These are phyloP conservation scores for Leptoclinus maculatus DNA, from an alignment of 2,797 vertebrate genomes.

Conservation along the genomic window DNA sequence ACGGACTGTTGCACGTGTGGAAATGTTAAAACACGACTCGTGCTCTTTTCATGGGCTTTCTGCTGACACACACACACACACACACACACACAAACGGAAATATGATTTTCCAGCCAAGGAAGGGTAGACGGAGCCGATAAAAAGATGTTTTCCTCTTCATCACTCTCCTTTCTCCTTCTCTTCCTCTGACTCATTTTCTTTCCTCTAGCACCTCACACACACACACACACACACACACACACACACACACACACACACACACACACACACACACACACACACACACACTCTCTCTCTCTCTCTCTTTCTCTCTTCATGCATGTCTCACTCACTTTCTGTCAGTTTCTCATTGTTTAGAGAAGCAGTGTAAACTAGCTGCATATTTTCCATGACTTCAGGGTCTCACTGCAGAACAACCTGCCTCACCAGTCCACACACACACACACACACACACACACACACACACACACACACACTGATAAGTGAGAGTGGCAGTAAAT, in stretches of 20 bases:
- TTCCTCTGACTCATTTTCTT: constrained; percentile 53
- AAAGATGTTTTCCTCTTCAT: constrained; percentile 65
- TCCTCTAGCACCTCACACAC: constrained; percentile 20
- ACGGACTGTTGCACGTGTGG: constrained; percentile 24
- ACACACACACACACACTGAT: constrained; percentile 12
- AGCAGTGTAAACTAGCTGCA: constrained; percentile 83
- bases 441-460: constrained; percentile 30
- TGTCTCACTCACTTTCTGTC: constrained; percentile 65
- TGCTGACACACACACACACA: constrained; percentile 41
- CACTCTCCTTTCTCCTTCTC: constrained; percentile 46
- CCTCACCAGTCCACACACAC: constrained; percentile 28
- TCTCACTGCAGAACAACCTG: constrained; percentile 62
- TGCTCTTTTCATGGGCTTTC: constrained; percentile 42
- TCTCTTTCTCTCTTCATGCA: neutral
- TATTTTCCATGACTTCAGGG: constrained; percentile 89
- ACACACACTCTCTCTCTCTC: constrained; percentile 11
- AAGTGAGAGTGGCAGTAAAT: constrained; percentile 47
- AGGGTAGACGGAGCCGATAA: constrained; percentile 57
- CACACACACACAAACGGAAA: constrained; percentile 41
- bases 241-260: constrained; percentile 25
- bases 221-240: constrained; percentile 15
- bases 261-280: neutral
- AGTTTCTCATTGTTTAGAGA: constrained; percentile 82
- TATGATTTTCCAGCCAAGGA: constrained; percentile 63
- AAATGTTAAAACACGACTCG: constrained; percentile 43